Evolutionary conservation across 2,113 vertebrate species (phyloP).

Genomic region (Pardalotus punctatus): DNA sequence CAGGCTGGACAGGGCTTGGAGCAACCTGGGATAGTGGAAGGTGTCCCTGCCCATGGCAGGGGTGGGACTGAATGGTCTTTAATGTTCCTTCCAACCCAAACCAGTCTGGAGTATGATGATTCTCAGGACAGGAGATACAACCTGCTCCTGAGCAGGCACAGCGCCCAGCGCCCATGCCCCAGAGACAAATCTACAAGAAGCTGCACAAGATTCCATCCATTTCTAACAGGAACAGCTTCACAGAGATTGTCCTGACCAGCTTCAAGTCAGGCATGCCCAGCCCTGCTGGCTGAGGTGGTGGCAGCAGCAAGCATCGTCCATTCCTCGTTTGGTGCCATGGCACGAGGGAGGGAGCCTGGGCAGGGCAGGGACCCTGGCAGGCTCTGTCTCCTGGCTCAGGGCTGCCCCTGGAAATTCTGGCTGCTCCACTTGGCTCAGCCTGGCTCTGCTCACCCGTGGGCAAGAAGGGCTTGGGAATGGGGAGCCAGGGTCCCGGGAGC

Average conservation of each 20-base stretch:
- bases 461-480: neutral
- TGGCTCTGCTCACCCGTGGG: rapidly evolving
- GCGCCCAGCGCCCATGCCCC: rapidly evolving
- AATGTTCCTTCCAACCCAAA: neutral
- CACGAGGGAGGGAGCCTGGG: rapidly evolving
- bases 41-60: neutral
- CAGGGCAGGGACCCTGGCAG: neutral
- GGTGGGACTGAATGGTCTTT: neutral
- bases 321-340: rapidly evolving
- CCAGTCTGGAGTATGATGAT: neutral
- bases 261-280: neutral
- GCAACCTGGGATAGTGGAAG: neutral
- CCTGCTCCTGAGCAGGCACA: neutral
- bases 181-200: neutral
- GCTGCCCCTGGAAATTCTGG: neutral
- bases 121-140: neutral
- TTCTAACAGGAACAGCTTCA: neutral
- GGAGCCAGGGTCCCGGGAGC: neutral
- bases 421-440: neutral
- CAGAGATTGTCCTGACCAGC: neutral
- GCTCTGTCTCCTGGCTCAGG: neutral
- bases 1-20: neutral
- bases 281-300: rapidly evolving
- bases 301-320: neutral
- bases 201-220: neutral